Percentiles rank a stretch among this genome's conserved stretches.
Evolutionary conservation across 2,113 vertebrate species (phyloP).

Genomic region (Eurystomus gularis): DNA sequence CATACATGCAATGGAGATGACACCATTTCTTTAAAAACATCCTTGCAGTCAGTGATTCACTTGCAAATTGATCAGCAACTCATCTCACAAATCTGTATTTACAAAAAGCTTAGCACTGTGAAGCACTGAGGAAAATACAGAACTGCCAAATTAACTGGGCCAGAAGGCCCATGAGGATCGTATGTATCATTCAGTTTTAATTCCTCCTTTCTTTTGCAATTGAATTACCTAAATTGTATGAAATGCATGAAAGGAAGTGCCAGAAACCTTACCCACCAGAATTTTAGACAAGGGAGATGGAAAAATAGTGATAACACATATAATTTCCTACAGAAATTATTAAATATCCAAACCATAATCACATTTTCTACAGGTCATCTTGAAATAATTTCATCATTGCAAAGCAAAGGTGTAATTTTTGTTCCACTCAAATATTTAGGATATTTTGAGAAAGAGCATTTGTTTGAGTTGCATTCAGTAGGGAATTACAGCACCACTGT

Average conservation of each 20-base stretch:
- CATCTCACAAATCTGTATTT: not conserved
- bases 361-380: not conserved
- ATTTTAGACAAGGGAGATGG: not conserved
- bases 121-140: not conserved
- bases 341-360: not conserved
- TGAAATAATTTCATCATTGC: slow-evolving; percentile 12
- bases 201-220: not conserved
- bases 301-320: not conserved
- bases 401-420: not conserved
- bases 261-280: not conserved
- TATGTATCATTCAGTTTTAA: not conserved
- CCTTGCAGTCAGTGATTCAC: not conserved
- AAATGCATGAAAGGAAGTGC: not conserved
- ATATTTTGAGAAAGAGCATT: not conserved
- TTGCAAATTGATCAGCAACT: not conserved
- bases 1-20: not conserved
- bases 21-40: not conserved
- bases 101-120: not conserved
- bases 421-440: not conserved
- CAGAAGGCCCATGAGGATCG: not conserved
- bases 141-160: not conserved
- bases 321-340: not conserved
- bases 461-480: not conserved
- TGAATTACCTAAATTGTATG: not conserved
- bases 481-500: fast-evolving